Conservation (phyloP, 35 echinoderm and acorn worm species). For the Amphiura filiformis region DNA sequence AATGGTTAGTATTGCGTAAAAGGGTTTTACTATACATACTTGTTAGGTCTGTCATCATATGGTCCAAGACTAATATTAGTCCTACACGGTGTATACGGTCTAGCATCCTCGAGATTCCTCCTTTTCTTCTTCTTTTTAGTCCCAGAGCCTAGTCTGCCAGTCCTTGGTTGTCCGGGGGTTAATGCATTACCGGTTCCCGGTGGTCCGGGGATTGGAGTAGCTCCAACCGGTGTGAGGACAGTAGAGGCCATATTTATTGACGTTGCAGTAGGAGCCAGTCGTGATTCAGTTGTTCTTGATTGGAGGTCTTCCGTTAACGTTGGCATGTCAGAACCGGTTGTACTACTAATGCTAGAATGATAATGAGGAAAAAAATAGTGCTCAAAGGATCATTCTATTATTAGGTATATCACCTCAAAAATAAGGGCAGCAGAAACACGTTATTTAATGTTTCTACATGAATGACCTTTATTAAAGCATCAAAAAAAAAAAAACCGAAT, state of each 20-base stretch:
- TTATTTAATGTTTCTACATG: too few relatives aligned
- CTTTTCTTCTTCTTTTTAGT: slow-evolving; percentile 63
- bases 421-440: too few relatives aligned
- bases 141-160: not conserved
- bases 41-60: slow-evolving; percentile 49
- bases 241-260: not conserved
- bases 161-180: too few relatives aligned
- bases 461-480: too few relatives aligned
- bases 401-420: too few relatives aligned
- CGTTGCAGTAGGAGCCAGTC: not conserved
- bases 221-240: slow-evolving; percentile 9
- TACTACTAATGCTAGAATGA: not conserved
- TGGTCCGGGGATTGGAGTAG: not conserved
- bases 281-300: too few relatives aligned
- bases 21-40: slow-evolving; percentile 42
- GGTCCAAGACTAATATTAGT: slow-evolving; percentile 76
- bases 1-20: too few relatives aligned
- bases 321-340: not conserved
- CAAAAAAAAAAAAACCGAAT: too few relatives aligned
- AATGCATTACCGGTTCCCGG: slow-evolving; percentile 45
- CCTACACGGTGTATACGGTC: slow-evolving; percentile 80
- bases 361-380: not conserved
- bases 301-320: not conserved
- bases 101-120: slow-evolving; percentile 34
- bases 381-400: too few relatives aligned